Evolutionary conservation across 2,113 vertebrate genomes (phyloP).

Genomic region (Heterocephalus glaber): DNA sequence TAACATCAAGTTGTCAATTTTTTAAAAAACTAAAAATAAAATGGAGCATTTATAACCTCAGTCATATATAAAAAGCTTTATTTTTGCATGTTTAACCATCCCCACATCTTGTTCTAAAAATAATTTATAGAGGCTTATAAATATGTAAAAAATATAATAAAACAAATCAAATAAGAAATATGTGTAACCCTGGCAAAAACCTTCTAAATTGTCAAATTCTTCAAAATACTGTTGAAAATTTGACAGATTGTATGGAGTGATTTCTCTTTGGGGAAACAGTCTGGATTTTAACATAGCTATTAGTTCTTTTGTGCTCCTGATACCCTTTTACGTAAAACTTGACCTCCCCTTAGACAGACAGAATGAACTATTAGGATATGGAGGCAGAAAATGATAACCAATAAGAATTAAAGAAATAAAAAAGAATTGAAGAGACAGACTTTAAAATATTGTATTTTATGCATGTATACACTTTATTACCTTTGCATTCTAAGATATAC

Average conservation of each 20-base stretch:
- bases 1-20: not conserved
- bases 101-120: constrained; percentile 40
- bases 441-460: constrained; percentile 70
- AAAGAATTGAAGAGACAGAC: constrained; percentile 54
- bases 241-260: constrained; percentile 18
- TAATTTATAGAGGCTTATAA: constrained; percentile 47
- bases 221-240: constrained; percentile 42
- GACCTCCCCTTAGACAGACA: not conserved
- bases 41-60: constrained; percentile 13
- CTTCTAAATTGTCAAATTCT: constrained; percentile 28
- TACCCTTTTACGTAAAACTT: constrained; percentile 41
- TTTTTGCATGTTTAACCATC: not conserved
- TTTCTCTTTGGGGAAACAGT: not conserved
- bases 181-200: not conserved
- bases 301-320: constrained; percentile 13
- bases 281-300: not conserved
- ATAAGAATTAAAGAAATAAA: constrained; percentile 50
- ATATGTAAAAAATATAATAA: constrained; percentile 12
- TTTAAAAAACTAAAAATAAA: constrained; percentile 52
- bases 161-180: constrained; percentile 51
- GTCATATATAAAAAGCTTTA: not conserved
- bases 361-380: not conserved
- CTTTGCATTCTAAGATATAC: constrained; percentile 82
- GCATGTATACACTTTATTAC: constrained; percentile 84
- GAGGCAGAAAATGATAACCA: constrained; percentile 51